phyloP scores from a whole-genome alignment of 2,797 vertebrate species.

The Zenarchopterus dispar region DNA sequence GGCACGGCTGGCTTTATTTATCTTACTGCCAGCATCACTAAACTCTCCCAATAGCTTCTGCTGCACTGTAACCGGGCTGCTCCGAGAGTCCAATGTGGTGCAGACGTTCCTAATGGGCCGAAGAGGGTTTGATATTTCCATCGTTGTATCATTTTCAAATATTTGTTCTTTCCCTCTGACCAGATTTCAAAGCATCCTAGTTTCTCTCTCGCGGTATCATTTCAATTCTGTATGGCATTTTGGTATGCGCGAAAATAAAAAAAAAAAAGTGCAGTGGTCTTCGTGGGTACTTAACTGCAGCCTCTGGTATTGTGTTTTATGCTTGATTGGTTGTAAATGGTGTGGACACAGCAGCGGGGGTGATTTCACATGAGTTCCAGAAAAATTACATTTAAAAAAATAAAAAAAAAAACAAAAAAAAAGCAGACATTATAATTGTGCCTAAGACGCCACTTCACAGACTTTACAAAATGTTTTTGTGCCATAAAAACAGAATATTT shows the following conservation, averaged over 20 bases:
- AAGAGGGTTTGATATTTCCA: constrained; percentile 41
- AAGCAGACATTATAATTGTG: constrained; percentile 26
- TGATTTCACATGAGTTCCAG: constrained; percentile 52
- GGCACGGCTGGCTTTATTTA: constrained; percentile 30
- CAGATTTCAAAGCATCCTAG: constrained; percentile 35
- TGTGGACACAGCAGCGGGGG: constrained; percentile 50
- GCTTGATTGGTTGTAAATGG: constrained; percentile 72
- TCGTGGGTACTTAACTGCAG: constrained; percentile 44
- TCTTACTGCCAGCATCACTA: constrained; percentile 27
- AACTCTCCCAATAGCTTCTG: constrained; percentile 23
- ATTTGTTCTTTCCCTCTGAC: constrained; percentile 39
- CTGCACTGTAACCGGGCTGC: constrained; percentile 14
- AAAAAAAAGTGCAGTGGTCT: constrained; percentile 31
- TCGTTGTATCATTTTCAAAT: constrained; percentile 53
- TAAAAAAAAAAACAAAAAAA: constrained; percentile 16
- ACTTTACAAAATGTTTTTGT: constrained; percentile 3
- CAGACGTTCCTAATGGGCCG: constrained; percentile 25
- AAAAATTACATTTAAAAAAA: neutral
- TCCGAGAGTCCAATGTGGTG: constrained; percentile 32
- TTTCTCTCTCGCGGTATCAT: constrained; percentile 37
- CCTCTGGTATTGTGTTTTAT: constrained; percentile 65
- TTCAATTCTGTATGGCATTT: constrained; percentile 51
- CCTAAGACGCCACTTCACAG: constrained; percentile 16
- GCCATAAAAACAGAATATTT: neutral
- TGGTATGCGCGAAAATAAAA: constrained; percentile 9